Evolutionary conservation across 2,888 invertebrate species (phyloP), one percentile per base, ranked within the genome.

Genomic region (Sinodicranocentrus sp.): DNA sequence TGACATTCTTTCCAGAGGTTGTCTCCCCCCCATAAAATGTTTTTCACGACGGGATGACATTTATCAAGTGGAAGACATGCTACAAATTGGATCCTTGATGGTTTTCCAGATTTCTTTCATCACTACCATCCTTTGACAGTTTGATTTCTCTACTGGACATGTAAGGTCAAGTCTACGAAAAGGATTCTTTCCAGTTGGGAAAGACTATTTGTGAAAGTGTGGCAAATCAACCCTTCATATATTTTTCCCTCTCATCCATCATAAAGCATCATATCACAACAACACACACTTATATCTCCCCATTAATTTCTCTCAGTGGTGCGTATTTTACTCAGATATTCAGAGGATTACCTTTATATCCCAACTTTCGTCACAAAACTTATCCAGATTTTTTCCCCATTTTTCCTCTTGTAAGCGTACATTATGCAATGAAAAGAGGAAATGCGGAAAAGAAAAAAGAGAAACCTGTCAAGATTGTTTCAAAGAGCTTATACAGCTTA

Each of bases 81-180:
- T 52, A 80, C 72, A 80, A 80, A 80, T 80, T 80, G 72, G 80
- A 80, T 80, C 65, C 44, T 21, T 44, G 5, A 13, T 8, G 72
- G 28, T 72, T 33, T 70, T 52, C 68, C 57, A 13, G 52, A 28
- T 57, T 33, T 52, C 75, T 52, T 63, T 52, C 43, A 17, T 19
- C 43, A 65, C 39, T 72, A 73, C 80, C 72, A 54, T 72, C 80
- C 67, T 73, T 26, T 73, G 75, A 75, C 82, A 75, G 73, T 82
- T 82, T 73, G 82, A 82, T 82, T 82, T 82, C 82, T 75, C 73
- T 75, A 54, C 71, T 82, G 82, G 82, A 82, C 82, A 82, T 67
- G 43, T 44, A 52, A 82, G 82, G 82, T 82, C 82, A 82, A 72
- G 43, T n/a, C n/a, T n/a, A n/a, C n/a, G n/a, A n/a, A n/a, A n/a